Conservation (phyloP, 2,113 vertebrate species). For the Furnarius figulus region DNA sequence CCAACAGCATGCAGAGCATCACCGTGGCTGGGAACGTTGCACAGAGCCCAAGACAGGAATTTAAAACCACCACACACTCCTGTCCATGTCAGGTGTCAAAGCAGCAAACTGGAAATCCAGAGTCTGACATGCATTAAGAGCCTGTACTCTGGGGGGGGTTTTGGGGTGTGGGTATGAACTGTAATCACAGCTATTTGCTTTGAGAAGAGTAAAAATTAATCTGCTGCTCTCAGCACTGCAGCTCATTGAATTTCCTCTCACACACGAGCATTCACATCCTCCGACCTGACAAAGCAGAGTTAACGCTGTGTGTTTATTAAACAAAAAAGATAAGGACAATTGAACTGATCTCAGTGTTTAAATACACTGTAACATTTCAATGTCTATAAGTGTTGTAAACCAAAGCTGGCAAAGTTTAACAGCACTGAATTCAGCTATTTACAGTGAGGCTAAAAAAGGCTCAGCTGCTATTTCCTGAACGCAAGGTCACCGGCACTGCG, state of each 20-base stretch:
- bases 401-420: neutral
- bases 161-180: neutral
- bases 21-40: neutral
- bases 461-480: neutral
- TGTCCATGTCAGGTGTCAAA: neutral
- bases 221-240: conserved; percentile 29
- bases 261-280: neutral
- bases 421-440: neutral
- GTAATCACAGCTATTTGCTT: conserved; percentile 3
- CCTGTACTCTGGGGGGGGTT: neutral
- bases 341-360: neutral
- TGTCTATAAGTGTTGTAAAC: neutral
- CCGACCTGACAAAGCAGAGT: neutral
- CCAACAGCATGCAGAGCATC: neutral
- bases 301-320: neutral
- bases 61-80: neutral
- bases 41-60: neutral
- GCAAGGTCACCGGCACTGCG: neutral
- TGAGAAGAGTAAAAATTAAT: neutral
- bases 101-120: neutral
- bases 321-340: neutral
- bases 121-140: neutral
- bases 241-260: conserved; percentile 43
- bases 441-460: neutral
- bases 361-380: rapidly evolving